Evolutionary conservation across 2,888 invertebrate species (phyloP).

Genomic region (Catocala nupta): DNA sequence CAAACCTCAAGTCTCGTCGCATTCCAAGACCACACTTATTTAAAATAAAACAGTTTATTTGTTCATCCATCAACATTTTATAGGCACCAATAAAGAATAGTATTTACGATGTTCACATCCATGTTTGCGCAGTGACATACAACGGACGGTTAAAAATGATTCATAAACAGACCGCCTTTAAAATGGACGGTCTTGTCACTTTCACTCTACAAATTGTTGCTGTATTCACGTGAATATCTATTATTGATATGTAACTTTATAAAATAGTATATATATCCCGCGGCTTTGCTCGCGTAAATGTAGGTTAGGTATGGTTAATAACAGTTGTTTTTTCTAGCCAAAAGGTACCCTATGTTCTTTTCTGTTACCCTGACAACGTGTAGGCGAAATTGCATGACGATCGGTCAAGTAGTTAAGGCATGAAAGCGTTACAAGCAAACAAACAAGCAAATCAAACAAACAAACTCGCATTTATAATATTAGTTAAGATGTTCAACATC

Average conservation of each 20-base stretch:
- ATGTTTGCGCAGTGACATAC: slow-evolving; percentile 71
- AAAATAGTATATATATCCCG: too few relatives aligned
- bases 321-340: too few relatives aligned
- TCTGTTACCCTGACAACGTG: too few relatives aligned
- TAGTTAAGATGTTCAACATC: slow-evolving; percentile 48
- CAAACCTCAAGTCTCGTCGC: slow-evolving; percentile 9
- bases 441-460: too few relatives aligned
- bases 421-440: too few relatives aligned
- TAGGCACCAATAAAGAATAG: slow-evolving; percentile 66
- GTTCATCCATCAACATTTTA: slow-evolving; percentile 66
- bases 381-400: too few relatives aligned
- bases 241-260: not conserved
- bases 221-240: slow-evolving; percentile 1
- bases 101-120: slow-evolving; percentile 63
- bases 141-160: slow-evolving; percentile 60
- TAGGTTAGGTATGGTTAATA: too few relatives aligned
- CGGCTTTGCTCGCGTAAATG: too few relatives aligned
- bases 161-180: slow-evolving; percentile 66
- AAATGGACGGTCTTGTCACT: slow-evolving; percentile 56
- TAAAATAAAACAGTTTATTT: slow-evolving; percentile 48
- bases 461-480: too few relatives aligned
- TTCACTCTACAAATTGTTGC: slow-evolving; percentile 50
- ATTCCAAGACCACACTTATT: slow-evolving; percentile 22
- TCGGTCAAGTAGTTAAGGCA: too few relatives aligned
- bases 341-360: too few relatives aligned